Percentiles rank a stretch among this genome's conserved stretches.
Evolutionary conservation across 2,888 invertebrate genomes (phyloP).

Genomic region (Parnassius orleans): DNA sequence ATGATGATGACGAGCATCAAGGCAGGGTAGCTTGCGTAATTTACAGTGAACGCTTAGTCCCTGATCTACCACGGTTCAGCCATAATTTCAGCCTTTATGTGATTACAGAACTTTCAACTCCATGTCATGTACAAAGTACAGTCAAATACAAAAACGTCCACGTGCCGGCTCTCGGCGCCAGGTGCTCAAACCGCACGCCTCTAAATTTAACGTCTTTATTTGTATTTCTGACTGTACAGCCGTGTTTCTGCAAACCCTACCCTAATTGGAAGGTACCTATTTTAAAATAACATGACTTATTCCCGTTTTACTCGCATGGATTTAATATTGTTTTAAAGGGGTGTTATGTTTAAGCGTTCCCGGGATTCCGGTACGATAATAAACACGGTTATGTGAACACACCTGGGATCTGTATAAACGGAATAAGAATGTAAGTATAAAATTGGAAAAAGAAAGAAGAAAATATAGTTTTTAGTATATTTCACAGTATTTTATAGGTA

Average conservation of each 20-base stretch:
- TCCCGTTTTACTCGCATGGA: constrained; percentile 36
- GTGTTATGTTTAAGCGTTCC: constrained; percentile 30
- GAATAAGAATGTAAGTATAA: background rate
- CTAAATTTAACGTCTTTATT: constrained; percentile 80
- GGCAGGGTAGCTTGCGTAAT: too few relatives aligned
- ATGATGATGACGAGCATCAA: too few relatives aligned
- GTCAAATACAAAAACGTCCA: constrained; percentile 54
- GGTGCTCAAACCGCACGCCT: constrained; percentile 73
- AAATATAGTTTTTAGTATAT: too few relatives aligned
- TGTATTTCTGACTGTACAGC: constrained; percentile 69
- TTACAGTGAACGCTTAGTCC: too few relatives aligned
- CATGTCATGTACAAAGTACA: constrained; percentile 53
- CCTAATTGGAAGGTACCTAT: constrained; percentile 59
- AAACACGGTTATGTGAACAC: constrained; percentile 34
- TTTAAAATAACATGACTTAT: constrained; percentile 60
- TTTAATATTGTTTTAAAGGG: constrained; percentile 36
- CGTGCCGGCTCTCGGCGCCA: constrained; percentile 59
- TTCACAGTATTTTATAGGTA: too few relatives aligned
- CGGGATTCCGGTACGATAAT: constrained; percentile 27
- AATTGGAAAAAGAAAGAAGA: background rate
- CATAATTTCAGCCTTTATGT: too few relatives aligned
- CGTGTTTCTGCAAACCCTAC: constrained; percentile 46
- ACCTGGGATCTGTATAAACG: constrained; percentile 6
- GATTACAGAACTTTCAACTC: constrained; percentile 35
- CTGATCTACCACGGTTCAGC: too few relatives aligned